Conservation (phyloP, 2,797 vertebrate genomes). For the Spinibarbus caldwelli region DNA sequence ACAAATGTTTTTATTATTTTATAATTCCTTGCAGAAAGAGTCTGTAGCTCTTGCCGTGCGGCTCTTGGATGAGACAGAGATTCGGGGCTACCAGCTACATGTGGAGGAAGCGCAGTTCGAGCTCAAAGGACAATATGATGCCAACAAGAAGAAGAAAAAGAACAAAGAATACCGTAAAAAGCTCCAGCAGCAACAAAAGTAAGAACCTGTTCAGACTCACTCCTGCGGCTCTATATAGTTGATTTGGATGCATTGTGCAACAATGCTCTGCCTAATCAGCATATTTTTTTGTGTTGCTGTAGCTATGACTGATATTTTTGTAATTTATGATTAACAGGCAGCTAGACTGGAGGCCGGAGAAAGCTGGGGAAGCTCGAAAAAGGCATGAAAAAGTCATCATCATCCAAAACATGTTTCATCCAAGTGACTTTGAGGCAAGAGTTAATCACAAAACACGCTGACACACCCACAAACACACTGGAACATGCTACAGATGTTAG, state of each 20-base stretch:
- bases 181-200: constrained; percentile 93
- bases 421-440: constrained; percentile 93
- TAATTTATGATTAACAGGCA: constrained; percentile 78
- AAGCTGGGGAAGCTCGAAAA: constrained; percentile 81
- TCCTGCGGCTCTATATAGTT: background rate
- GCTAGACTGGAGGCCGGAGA: constrained; percentile 97
- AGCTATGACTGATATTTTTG: background rate
- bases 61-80: constrained; percentile 91
- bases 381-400: constrained; percentile 91
- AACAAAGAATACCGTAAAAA: constrained; percentile 94
- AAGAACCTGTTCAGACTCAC: constrained; percentile 27
- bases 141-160: constrained; percentile 96
- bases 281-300: background rate
- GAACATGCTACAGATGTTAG: background rate
- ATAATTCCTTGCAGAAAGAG: constrained; percentile 80
- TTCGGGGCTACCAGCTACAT: constrained; percentile 91
- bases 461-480: background rate
- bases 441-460: background rate
- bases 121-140: constrained; percentile 93
- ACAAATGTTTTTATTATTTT: background rate
- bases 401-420: constrained; percentile 98
- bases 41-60: constrained; percentile 86
- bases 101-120: constrained; percentile 93
- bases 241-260: background rate
- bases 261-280: background rate